A percentile compares a stretch with the other conserved stretches of the same genome.
These are phyloP conservation scores for Biston stratarius DNA, from an alignment of 2,888 invertebrate species.

Conservation along the genomic window DNA sequence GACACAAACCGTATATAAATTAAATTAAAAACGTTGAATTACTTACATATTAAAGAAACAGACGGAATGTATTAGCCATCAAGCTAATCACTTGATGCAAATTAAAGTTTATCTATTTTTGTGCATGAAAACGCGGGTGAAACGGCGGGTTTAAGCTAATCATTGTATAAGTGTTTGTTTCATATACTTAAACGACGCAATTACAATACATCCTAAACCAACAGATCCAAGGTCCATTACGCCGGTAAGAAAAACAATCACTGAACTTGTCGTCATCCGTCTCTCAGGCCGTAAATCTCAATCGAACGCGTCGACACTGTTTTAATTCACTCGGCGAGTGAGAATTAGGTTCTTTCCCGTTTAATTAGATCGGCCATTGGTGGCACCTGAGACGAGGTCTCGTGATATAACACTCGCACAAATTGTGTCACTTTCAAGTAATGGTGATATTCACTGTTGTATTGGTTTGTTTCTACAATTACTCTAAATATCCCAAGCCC, in stretches of 20 bases:
- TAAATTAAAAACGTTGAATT: too few species aligned
- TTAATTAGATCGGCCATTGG: constrained; percentile 77
- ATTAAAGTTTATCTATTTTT: too few species aligned
- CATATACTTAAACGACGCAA: neutral
- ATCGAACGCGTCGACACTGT: constrained; percentile 53
- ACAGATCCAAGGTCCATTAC: constrained; percentile 10
- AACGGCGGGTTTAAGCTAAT: too few species aligned
- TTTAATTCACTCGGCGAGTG: constrained; percentile 67
- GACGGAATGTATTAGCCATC: too few species aligned
- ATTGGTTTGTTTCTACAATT: constrained; percentile 10
- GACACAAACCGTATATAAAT: too few species aligned
- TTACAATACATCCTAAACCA: constrained; percentile 5
- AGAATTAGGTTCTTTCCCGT: constrained; percentile 66
- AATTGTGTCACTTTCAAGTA: constrained; percentile 67
- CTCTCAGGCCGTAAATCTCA: constrained; percentile 56
- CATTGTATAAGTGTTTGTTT: too few species aligned
- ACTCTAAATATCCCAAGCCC: too few species aligned
- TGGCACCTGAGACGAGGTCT: constrained; percentile 71
- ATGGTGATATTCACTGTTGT: constrained; percentile 54
- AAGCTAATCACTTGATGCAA: too few species aligned
- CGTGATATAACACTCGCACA: constrained; percentile 56
- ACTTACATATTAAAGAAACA: too few species aligned
- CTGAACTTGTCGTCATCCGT: constrained; percentile 31
- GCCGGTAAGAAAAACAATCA: constrained; percentile 24
- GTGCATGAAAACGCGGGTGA: too few species aligned